Percentiles rank a stretch among this genome's conserved stretches.
phyloP scores from a whole-genome alignment of 2,888 invertebrate genomes.

The Rutpela maculata region DNA sequence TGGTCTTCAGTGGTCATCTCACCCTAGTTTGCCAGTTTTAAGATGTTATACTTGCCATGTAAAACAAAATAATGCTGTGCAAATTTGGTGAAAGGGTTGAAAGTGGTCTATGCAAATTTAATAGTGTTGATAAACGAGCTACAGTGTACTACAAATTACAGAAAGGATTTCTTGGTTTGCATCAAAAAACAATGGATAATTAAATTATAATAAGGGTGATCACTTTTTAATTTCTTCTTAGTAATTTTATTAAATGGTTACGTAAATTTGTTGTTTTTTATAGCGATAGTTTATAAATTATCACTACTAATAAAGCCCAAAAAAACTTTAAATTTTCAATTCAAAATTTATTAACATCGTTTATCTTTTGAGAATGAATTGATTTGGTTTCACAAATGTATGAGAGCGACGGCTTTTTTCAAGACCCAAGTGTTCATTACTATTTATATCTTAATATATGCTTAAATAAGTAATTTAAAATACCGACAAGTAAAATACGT shows the following conservation, averaged over 20 bases:
- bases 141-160: not conserved
- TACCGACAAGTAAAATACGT: not conserved
- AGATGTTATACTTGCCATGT: slow-evolving; percentile 41
- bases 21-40: slow-evolving; percentile 45
- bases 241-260: too few species aligned
- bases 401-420: not conserved
- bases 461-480: not conserved
- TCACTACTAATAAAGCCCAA: too few species aligned
- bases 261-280: too few species aligned
- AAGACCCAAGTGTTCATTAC: not conserved
- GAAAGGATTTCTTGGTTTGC: too few species aligned
- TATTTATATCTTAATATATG: not conserved
- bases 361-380: slow-evolving; percentile 1
- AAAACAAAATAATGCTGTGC: slow-evolving; percentile 26
- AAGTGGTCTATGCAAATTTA: slow-evolving; percentile 16
- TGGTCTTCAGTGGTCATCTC: slow-evolving; percentile 41
- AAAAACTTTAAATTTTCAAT: not conserved
- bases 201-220: too few species aligned
- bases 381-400: not conserved
- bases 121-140: not conserved
- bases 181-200: too few species aligned
- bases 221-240: too few species aligned
- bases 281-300: too few species aligned
- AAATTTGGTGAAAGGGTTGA: slow-evolving; percentile 23
- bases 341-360: not conserved